Evolutionary conservation across 2,113 vertebrate species (phyloP).

Genomic region (Campylomormyrus tamandua): DNA sequence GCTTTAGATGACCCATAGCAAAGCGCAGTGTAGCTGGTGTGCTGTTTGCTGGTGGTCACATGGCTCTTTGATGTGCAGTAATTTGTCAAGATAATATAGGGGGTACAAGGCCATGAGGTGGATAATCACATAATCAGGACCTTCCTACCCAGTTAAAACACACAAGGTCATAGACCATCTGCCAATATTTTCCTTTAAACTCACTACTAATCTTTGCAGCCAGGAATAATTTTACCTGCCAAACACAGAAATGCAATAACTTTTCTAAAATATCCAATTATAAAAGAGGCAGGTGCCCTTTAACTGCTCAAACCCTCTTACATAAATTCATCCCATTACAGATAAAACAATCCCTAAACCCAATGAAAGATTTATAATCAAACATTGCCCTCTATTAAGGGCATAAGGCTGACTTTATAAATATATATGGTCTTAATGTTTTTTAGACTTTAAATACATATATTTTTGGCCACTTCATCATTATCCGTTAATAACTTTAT

Average conservation of each 20-base stretch:
- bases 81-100: background rate
- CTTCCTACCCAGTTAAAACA: background rate
- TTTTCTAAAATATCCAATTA: background rate
- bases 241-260: background rate
- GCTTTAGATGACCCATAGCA: background rate
- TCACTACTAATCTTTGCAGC: background rate
- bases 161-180: background rate
- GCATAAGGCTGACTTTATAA: background rate
- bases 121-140: background rate
- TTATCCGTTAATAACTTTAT: background rate
- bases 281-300: background rate
- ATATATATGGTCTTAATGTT: background rate
- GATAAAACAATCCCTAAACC: background rate
- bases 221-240: background rate
- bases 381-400: background rate
- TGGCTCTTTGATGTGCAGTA: background rate
- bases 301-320: background rate
- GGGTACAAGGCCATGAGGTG: background rate
- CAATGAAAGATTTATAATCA: background rate
- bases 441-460: background rate
- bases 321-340: background rate
- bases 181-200: background rate
- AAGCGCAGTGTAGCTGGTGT: background rate
- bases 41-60: background rate
- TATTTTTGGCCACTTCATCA: background rate